Evolutionary conservation across 2,888 invertebrate species (phyloP).

Genomic region (Erebia ligea): DNA sequence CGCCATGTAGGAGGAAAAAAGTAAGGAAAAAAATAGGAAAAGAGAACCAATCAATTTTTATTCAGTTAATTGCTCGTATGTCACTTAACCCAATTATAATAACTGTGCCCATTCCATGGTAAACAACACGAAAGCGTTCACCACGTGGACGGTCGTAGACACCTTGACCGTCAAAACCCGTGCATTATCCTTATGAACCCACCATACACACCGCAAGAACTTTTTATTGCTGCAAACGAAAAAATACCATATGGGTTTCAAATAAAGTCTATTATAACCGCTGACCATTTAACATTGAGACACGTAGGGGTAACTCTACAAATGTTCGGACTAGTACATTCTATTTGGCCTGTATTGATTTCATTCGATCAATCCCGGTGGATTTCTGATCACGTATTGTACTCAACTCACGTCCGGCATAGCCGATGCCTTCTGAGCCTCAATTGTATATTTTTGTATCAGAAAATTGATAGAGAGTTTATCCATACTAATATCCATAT

Average conservation of each 20-base stretch:
- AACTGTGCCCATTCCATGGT: neutral
- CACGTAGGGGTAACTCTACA: neutral
- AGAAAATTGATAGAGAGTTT: too few species aligned
- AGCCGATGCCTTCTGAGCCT: neutral
- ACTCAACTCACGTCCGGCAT: neutral
- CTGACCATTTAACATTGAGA: neutral
- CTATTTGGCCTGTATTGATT: conserved; percentile 4
- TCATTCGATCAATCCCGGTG: neutral
- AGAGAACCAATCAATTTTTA: neutral
- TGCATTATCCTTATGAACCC: neutral
- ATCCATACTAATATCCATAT: too few species aligned
- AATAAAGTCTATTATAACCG: neutral
- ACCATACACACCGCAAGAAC: neutral
- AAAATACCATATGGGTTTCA: neutral
- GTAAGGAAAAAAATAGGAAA: too few species aligned
- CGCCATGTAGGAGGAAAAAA: too few species aligned
- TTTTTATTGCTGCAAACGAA: neutral
- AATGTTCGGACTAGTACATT: neutral
- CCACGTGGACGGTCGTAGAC: neutral
- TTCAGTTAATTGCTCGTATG: neutral
- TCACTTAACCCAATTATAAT: conserved; percentile 4
- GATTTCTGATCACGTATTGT: neutral
- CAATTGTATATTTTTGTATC: neutral
- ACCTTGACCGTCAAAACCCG: conserved; percentile 3
- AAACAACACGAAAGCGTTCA: neutral